These are phyloP conservation scores for Globodera ellingtonae DNA, from an alignment of 1,140 invertebrate species.

Conservation along the genomic window DNA sequence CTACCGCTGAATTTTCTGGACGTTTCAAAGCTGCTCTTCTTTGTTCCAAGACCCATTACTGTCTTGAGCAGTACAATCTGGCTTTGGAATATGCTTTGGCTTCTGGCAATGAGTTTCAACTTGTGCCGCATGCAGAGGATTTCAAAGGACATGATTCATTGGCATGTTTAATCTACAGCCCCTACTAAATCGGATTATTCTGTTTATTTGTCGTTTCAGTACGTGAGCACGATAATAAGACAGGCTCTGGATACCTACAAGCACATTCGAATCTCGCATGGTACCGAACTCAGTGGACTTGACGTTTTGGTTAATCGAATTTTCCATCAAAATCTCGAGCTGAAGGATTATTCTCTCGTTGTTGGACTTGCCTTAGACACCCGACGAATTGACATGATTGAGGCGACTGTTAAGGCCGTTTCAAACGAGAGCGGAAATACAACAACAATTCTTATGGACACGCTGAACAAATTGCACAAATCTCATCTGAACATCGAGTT, in stretches of 20 bases:
- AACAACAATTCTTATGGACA: conserved; percentile 53
- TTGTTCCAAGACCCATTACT: conserved; percentile 78
- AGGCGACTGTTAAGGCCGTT: conserved; percentile 47
- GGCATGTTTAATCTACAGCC: conserved; percentile 50
- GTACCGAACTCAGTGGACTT: conserved; percentile 77
- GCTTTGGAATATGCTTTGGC: conserved; percentile 53
- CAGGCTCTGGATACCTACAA: conserved; percentile 69
- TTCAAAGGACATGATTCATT: conserved; percentile 70
- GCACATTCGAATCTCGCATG: conserved; percentile 24
- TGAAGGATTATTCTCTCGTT: conserved; percentile 53
- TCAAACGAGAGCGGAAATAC: conserved; percentile 41
- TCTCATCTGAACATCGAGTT: conserved; percentile 54
- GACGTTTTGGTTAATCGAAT: conserved; percentile 93
- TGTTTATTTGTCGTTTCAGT: conserved; percentile 80
- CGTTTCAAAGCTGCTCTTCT: conserved; percentile 90
- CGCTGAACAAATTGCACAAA: conserved; percentile 56
- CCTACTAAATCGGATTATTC: conserved; percentile 82
- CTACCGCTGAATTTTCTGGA: conserved; percentile 82
- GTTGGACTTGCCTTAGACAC: conserved; percentile 59
- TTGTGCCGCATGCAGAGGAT: conserved; percentile 89
- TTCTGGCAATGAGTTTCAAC: conserved; percentile 66
- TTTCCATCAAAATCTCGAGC: conserved; percentile 76
- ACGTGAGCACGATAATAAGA: conserved; percentile 73
- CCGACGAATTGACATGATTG: conserved; percentile 59
- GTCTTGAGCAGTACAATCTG: conserved; percentile 53